phyloP scores from a whole-genome alignment of 2,888 invertebrate genomes.

The Macroteleia sp. region DNA sequence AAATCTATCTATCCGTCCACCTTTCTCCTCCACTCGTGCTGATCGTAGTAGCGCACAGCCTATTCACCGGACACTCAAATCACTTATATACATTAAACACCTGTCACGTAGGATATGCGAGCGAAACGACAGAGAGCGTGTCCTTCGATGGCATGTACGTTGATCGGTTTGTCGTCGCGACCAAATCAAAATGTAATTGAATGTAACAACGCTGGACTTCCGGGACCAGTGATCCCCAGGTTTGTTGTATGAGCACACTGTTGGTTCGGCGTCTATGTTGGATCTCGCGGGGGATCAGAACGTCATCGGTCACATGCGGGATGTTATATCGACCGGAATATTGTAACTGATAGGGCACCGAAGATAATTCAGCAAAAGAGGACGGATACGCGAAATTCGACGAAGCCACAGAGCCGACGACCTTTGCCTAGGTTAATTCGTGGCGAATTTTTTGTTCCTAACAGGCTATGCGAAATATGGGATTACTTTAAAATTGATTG shows the following conservation, averaged over 20 bases:
- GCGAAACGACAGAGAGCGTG: constrained; percentile 26
- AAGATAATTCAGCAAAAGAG: constrained; percentile 3
- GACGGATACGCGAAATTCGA: constrained; percentile 49
- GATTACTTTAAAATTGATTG: no score
- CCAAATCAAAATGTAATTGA: neutral
- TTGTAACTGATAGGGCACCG: neutral
- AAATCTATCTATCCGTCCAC: constrained; percentile 14
- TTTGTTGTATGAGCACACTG: neutral
- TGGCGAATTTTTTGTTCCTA: neutral
- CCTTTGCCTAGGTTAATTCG: constrained; percentile 1
- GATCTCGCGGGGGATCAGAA: constrained; percentile 9
- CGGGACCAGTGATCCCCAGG: constrained; percentile 19
- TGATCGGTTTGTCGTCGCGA: neutral
- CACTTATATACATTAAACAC: constrained; percentile 56
- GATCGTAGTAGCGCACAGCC: constrained; percentile 30
- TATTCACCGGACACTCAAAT: constrained; percentile 40
- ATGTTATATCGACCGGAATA: neutral
- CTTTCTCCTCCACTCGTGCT: constrained; percentile 21
- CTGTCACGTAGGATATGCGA: constrained; percentile 58
- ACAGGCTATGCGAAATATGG: constrained; percentile 21
- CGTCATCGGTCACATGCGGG: constrained; percentile 28
- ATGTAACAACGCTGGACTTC: constrained; percentile 2
- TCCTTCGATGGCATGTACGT: constrained; percentile 36
- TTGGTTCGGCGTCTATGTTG: constrained; percentile 14
- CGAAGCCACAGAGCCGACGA: constrained; percentile 32